Base-by-base conservation (phyloP, 2,888 invertebrate genomes). In the Hirtodrosophila histrioides region DNA sequence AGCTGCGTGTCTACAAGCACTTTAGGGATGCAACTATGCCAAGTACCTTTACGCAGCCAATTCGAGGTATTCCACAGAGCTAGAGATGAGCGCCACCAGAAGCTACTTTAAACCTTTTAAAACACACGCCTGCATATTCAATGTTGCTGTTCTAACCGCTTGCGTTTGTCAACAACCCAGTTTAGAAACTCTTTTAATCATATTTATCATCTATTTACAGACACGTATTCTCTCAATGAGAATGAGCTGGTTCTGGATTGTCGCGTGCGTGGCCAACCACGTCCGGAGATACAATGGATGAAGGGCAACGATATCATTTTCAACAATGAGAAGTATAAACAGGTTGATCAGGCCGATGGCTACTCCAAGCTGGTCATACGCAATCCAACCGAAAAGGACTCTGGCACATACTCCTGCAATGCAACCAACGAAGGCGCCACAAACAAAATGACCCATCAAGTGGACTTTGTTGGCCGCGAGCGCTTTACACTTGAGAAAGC, bases 221-320 rank as follows among this genome's bases (percentile, higher is more conserved):
- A 97, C 91, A 93, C 93, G 9, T 97, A 95, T 90, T 94, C 94
- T 86, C 92, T 94, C 48, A 93, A 94, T 39, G 95, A 95, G 85
- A 94, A 96, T 89, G 95, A 96, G 89, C 90, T 97, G 51, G 93
- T 94, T 24, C 92, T 97, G 71, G 96, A 97, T 91, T 97, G 97
- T 87, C 94, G 95, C 50, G 94, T 97, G 44, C 94, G 95, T 61
- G 95, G 95, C 23, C 94, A 95, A 78, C 96, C 96, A 10, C 92
- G 93, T 3, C 96, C 96, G 0, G 93, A 92, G 0, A 94, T 97
- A 62, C 94, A 94, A 35, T 97, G 97, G 97, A 91, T 94, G 70
- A 96, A 95, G 89, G 95, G 96, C 77, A 94, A 94, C 37, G 92
- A 92, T 48, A 91, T 93, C 9, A 90, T 96, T 9, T 85, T 84